Evolutionary conservation across 1,140 invertebrate species (phyloP), one percentile per base, ranked within the genome.

Genomic region (Hyles vespertilio): DNA sequence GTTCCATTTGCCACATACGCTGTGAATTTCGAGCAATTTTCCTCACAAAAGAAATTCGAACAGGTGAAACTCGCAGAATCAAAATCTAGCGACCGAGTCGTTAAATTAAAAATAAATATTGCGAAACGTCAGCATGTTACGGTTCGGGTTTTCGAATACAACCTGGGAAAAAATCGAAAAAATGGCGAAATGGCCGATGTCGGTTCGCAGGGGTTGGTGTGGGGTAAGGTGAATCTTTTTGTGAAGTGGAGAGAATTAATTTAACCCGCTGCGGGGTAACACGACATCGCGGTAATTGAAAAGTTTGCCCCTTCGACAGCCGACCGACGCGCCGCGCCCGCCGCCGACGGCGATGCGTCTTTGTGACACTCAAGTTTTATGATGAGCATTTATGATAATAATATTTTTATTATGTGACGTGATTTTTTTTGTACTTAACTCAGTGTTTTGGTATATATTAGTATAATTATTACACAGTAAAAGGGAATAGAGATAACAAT

Each of bases 231-330:
- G 83, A 84, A 89, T 89, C 86, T 89, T 87, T 87, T 87, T 89
- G 85, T 89, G 84, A 90, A 90, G 84, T 88, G 79, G 83, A 89
- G 84, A 81, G 88, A 90, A 89, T 90, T 90, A 90, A 90, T 89
- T 90, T 90, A 89, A 89, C 84, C 84, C 80, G 85, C 80, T 87
- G 81, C 85, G 83, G 89, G 87, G 86, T 89, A 84, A 89, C 89
- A 89, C 84, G 87, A 89, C 87, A 87, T 81, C 78, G 84, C 81
- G 76, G 88, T 90, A 90, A 90, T 90, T 89, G 87, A 90, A 90
- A 90, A 90, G 89, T 89, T 90, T 84, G 88, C 84, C 86, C 85
- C 87, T 82, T 81, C 36, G 74, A 76, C 74, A 71, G 63, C 67
- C 58, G 70, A 59, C 66, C 58, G 70, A 59, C 66, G 60, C 59